Base-by-base conservation (phyloP, 2,888 invertebrate genomes). In the Pseudolycoriella hygida region DNA sequence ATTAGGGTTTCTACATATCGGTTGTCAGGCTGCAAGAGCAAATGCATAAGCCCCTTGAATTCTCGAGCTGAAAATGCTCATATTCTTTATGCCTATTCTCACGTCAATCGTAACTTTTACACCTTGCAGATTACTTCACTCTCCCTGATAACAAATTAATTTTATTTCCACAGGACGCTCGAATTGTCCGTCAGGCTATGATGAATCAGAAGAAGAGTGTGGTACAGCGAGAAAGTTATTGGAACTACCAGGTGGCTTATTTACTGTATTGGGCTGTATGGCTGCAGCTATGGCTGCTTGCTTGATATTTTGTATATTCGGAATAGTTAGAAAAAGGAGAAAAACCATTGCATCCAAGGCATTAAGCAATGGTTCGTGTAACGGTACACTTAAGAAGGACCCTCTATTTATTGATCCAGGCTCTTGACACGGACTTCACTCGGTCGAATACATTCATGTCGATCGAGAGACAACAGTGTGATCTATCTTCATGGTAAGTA, bases 381-480 rank as follows among this genome's bases (percentile, higher is more conserved):
- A 46, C 71, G 77, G 52, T 4, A 40, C 40, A 30, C 68, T 82
- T 55, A 75, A 80, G 59, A 79, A 80, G 62, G 66, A 66, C 51
- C 58, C 63, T 11, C 55, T 66, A 31, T 66, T 60, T 53, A 60
- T 64, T 31, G 65, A 66, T 53, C 70, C 74, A 25, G 71, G 75
- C 58, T 87, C 88, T 76, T 88, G 88, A 88, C 87, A 86, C 59
- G 83, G 83, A 68, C 77, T 77, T 64, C 80, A 84, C 71, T 80
- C 84, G 73, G 87, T 88, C 74, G 88, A 88, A 67, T 88, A 83
- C 68, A 88, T 88, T 62, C 86, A 87, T 69, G 84, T 88, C 71
- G 88, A 89, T 71, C 80, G 87, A 66, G 88, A 88, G 71, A 88
- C 88, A 64, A 88, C 88, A 58, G 88, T 89, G 74, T 85, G 79